Conservation (phyloP, 2,797 vertebrate genomes). For the Poeciliopsis paucimaculata region DNA sequence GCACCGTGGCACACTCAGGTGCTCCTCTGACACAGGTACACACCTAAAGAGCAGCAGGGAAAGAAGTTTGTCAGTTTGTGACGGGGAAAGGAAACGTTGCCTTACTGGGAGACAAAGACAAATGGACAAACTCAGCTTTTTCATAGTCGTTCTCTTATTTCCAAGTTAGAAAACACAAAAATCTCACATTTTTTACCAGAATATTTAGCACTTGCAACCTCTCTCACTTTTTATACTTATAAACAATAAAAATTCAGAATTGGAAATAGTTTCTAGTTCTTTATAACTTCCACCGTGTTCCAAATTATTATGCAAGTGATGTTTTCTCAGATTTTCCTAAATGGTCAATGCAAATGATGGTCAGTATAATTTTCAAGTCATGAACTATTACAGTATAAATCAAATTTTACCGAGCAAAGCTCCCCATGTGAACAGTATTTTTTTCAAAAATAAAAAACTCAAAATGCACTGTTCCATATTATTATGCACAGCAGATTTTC, state of each 20-base stretch:
- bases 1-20: slow-evolving; percentile 36
- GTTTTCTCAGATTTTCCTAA: too few relatives aligned
- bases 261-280: background rate
- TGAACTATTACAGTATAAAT: too few relatives aligned
- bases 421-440: too few relatives aligned
- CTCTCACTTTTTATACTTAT: background rate
- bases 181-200: background rate
- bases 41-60: background rate
- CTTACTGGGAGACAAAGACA: background rate
- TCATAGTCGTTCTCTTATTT: background rate
- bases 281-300: background rate
- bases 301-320: too few relatives aligned
- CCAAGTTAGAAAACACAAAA: background rate
- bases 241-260: background rate
- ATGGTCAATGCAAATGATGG: too few relatives aligned
- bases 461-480: too few relatives aligned
- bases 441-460: too few relatives aligned
- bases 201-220: background rate
- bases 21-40: slow-evolving; percentile 24
- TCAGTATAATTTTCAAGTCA: too few relatives aligned
- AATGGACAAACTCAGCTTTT: background rate
- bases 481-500: too few relatives aligned
- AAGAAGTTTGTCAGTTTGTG: background rate
- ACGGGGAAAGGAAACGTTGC: background rate
- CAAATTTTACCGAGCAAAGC: too few relatives aligned